Conservation (phyloP, 2,113 vertebrate species). For the Sylvilagus bachmani region DNA sequence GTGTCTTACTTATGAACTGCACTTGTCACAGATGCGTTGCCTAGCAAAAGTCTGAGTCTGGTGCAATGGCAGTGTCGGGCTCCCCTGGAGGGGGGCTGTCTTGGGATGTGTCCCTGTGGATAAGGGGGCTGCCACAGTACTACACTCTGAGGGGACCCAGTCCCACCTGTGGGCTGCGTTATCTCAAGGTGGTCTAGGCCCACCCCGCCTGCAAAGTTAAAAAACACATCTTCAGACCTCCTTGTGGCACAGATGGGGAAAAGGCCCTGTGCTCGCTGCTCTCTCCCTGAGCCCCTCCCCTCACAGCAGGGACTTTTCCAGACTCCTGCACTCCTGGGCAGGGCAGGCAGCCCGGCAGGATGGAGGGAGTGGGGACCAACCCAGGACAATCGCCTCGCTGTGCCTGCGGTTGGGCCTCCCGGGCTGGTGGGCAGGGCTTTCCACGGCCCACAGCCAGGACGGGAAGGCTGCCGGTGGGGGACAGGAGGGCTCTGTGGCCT, state of each 20-base stretch:
- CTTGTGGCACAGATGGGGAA: neutral
- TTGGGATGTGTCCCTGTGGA: neutral
- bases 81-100: rapidly evolving
- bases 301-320: neutral
- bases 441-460: slow-evolving; percentile 1
- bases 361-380: neutral
- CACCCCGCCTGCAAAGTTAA: neutral
- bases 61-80: neutral
- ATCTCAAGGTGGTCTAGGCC: neutral
- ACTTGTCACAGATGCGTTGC: no score
- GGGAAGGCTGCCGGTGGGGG: neutral
- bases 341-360: slow-evolving; percentile 11
- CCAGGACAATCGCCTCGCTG: neutral
- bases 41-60: neutral
- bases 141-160: neutral
- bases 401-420: neutral
- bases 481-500: neutral
- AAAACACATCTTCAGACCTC: neutral
- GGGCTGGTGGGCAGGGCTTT: neutral
- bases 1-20: neutral
- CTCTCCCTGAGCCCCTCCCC: rapidly evolving
- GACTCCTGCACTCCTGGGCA: neutral
- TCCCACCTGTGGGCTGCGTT: neutral
- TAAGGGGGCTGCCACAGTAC: neutral
- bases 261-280: neutral